Evolutionary conservation across 2,113 vertebrate genomes (phyloP).

Genomic region (Procavia capensis): DNA sequence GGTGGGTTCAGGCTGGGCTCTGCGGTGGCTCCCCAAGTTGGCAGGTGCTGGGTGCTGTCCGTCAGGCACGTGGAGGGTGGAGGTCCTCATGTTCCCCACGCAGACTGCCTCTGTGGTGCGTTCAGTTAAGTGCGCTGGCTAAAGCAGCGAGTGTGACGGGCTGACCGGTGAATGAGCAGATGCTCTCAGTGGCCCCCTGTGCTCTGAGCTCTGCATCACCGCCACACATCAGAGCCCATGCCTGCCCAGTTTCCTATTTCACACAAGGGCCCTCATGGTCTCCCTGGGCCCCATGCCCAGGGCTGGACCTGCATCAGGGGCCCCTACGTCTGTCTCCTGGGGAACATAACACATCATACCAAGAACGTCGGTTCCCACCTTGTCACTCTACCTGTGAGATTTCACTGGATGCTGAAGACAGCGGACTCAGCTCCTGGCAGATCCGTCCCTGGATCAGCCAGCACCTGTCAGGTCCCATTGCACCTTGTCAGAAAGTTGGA

Average conservation of each 20-base stretch:
- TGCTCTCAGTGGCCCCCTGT: background rate
- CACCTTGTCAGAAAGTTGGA: background rate
- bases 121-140: background rate
- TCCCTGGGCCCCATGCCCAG: background rate
- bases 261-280: background rate
- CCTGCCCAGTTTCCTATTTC: background rate
- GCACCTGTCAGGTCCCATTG: constrained; percentile 27
- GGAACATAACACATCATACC: background rate
- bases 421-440: background rate
- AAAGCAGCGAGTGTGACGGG: background rate
- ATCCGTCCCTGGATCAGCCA: constrained; percentile 32
- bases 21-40: fast-evolving
- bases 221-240: background rate
- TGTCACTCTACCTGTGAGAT: background rate
- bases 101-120: background rate
- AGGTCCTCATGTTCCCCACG: background rate
- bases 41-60: background rate
- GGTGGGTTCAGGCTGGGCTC: background rate
- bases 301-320: too few relatives aligned
- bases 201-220: background rate
- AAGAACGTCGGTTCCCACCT: background rate
- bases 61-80: background rate
- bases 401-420: constrained; percentile 11
- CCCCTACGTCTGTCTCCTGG: background rate
- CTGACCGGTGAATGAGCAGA: background rate